These are phyloP conservation scores for Salticus scenicus DNA, from an alignment of 2,888 invertebrate species.

Conservation along the genomic window DNA sequence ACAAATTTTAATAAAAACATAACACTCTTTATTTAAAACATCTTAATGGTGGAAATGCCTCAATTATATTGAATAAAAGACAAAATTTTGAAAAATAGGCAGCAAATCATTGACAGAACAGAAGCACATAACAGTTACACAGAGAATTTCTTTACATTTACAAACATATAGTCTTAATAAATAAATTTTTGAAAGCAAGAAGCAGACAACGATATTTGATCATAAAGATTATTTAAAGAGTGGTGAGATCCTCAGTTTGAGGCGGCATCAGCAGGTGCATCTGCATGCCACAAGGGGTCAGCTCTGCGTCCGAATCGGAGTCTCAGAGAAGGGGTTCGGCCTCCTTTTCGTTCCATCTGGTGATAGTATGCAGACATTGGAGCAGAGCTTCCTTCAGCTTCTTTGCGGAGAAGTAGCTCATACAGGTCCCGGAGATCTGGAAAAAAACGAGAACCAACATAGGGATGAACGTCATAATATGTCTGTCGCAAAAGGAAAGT, in stretches of 20 bases:
- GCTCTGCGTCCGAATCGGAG: conserved; percentile 73
- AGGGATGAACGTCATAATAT: conserved; percentile 64
- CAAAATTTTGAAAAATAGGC: background rate
- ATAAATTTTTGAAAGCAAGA: background rate
- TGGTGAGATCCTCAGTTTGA: conserved; percentile 19
- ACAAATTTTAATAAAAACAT: conserved; percentile 15
- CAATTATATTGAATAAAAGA: background rate
- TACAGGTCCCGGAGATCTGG: conserved; percentile 72
- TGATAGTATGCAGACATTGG: conserved; percentile 66
- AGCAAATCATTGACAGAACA: background rate
- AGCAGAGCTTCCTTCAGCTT: conserved; percentile 45
- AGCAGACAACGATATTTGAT: background rate
- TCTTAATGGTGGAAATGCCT: background rate
- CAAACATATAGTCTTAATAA: background rate
- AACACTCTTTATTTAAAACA: conserved; percentile 9
- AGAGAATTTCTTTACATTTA: background rate
- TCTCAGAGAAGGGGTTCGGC: conserved; percentile 72
- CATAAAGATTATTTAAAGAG: background rate
- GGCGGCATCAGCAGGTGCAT: conserved; percentile 39
- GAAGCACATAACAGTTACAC: background rate
- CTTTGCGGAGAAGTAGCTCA: conserved; percentile 72
- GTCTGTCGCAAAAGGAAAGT: conserved; percentile 44
- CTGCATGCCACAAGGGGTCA: conserved; percentile 72
- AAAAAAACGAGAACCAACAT: conserved; percentile 64
- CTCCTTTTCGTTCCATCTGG: conserved; percentile 73